Percentiles rank a stretch among this genome's conserved stretches.
These are phyloP conservation scores for Cephonodes hylas DNA, from an alignment of 2,888 invertebrate genomes.

Conservation along the genomic window DNA sequence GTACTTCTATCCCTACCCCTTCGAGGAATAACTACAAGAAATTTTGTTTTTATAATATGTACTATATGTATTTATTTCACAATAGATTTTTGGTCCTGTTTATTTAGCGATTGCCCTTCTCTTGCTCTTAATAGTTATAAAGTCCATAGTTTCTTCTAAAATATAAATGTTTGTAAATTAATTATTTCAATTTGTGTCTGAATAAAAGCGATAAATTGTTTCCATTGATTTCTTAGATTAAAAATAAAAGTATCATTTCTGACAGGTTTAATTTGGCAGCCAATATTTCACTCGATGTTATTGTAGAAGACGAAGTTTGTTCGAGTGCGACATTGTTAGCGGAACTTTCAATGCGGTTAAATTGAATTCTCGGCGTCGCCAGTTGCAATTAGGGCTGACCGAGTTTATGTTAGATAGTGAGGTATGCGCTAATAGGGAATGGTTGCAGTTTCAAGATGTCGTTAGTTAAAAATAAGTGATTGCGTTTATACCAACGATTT, in stretches of 20 bases:
- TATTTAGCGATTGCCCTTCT: too few species aligned
- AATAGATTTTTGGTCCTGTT: too few species aligned
- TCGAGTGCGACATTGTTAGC: background rate
- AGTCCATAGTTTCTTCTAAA: too few species aligned
- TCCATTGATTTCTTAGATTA: too few species aligned
- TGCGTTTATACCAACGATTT: background rate
- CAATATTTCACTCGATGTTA: background rate
- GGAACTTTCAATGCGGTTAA: background rate
- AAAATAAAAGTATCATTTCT: background rate
- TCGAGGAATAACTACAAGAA: too few species aligned
- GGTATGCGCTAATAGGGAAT: constrained; percentile 5
- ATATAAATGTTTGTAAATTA: too few species aligned
- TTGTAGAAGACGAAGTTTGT: background rate
- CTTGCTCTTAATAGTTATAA: too few species aligned
- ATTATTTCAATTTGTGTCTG: too few species aligned
- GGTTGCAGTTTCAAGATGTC: background rate
- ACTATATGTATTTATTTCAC: too few species aligned
- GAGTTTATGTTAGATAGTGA: constrained; percentile 2
- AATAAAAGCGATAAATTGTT: too few species aligned
- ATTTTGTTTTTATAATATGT: too few species aligned
- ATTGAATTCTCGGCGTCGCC: constrained; percentile 1
- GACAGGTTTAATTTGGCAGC: background rate
- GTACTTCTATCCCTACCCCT: too few species aligned
- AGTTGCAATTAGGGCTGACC: constrained; percentile 6
- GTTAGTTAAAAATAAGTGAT: background rate